Percentiles rank a stretch among this genome's conserved stretches.
Conservation (phyloP, 2,113 vertebrate species). For the Tragelaphus scriptus region DNA sequence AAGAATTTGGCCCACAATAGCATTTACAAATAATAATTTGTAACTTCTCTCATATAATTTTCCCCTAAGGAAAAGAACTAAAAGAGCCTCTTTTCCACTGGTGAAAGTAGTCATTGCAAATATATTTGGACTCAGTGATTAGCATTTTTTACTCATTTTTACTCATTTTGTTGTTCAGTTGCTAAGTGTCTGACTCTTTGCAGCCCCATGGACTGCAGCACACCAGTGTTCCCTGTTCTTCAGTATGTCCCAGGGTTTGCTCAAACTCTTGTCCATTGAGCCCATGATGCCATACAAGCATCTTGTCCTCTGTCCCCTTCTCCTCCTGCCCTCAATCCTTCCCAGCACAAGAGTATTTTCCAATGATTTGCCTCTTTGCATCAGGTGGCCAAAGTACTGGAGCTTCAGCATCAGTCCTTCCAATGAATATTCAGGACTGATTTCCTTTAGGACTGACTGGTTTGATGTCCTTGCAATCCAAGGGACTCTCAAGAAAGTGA, state of each 20-base stretch:
- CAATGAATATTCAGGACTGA: neutral
- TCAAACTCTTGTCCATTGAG: neutral
- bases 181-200: neutral
- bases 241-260: neutral
- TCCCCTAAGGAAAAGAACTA: neutral
- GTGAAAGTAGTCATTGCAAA: neutral
- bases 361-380: neutral
- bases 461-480: neutral
- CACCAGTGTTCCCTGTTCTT: neutral
- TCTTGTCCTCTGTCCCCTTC: neutral
- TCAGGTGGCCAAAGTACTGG: neutral
- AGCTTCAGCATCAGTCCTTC: neutral
- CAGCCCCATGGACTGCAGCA: neutral
- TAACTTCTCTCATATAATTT: constrained; percentile 30
- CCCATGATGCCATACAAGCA: neutral
- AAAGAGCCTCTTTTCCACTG: neutral
- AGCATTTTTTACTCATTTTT: neutral
- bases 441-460: neutral
- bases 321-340: neutral
- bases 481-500: neutral
- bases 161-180: neutral
- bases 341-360: neutral
- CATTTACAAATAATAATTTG: neutral
- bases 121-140: neutral
- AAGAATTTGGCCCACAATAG: neutral